phyloP scores from a whole-genome alignment of 2,797 vertebrate genomes.

The Nyctalus aviator region DNA sequence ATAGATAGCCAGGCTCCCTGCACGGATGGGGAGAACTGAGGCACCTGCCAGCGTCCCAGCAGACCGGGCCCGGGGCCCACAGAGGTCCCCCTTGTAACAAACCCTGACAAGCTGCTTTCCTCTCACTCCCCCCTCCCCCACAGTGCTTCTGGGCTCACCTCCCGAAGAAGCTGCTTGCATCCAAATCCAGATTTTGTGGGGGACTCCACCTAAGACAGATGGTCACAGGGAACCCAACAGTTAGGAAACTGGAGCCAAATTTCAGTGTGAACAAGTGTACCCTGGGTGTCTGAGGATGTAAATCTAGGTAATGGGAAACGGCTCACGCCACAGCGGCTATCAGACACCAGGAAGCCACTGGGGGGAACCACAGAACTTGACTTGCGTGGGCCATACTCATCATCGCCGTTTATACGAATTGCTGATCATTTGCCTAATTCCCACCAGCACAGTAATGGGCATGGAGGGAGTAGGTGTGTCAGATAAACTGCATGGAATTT shows the following conservation, averaged over 20 bases:
- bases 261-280: not conserved
- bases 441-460: not conserved
- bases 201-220: not conserved
- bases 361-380: not conserved
- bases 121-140: not conserved
- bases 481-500: constrained; percentile 25
- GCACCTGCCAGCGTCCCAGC: not conserved
- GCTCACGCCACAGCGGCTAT: not conserved
- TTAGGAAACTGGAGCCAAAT: not conserved
- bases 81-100: not conserved
- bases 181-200: constrained; percentile 4
- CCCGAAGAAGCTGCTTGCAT: not conserved
- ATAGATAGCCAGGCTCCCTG: not conserved
- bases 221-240: not conserved
- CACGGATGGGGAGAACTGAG: not conserved
- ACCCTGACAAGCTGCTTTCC: not conserved
- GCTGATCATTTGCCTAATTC: constrained; percentile 59
- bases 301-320: not conserved
- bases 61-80: not conserved
- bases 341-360: not conserved
- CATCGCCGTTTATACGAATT: not conserved
- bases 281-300: not conserved
- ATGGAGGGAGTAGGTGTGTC: not conserved
- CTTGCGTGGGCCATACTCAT: not conserved
- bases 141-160: not conserved